phyloP scores from a whole-genome alignment of 2,888 invertebrate species.

The Agrochola macilenta region DNA sequence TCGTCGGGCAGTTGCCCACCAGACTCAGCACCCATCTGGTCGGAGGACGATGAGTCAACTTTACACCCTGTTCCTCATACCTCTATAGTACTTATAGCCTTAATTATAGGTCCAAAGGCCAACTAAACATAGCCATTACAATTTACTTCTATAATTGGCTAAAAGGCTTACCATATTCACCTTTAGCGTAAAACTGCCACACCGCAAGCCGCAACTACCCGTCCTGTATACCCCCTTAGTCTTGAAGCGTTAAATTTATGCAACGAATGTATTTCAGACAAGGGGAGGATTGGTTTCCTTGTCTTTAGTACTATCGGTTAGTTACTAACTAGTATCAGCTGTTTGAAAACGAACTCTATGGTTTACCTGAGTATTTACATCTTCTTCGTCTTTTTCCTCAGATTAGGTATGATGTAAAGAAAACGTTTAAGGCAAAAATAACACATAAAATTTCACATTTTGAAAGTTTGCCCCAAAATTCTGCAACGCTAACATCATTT shows the following conservation, averaged over 20 bases:
- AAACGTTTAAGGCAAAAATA: no score
- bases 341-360: background rate
- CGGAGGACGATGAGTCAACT: no score
- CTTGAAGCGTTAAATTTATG: conserved; percentile 60
- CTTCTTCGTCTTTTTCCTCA: no score
- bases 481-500: background rate
- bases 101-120: background rate
- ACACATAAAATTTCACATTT: no score
- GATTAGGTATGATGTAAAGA: no score
- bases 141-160: background rate
- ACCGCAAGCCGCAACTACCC: conserved; percentile 33
- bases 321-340: background rate
- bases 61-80: no score
- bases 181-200: background rate
- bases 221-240: conserved; percentile 42
- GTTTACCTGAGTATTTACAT: background rate
- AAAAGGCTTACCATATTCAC: background rate
- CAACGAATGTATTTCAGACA: conserved; percentile 27
- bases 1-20: no score
- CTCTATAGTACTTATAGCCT: no score
- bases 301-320: background rate
- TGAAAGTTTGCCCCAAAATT: background rate
- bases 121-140: background rate
- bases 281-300: conserved; percentile 34
- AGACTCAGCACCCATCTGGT: no score